Base-by-base conservation (phyloP, 2,888 invertebrate species). In the Dusona sp. region DNA sequence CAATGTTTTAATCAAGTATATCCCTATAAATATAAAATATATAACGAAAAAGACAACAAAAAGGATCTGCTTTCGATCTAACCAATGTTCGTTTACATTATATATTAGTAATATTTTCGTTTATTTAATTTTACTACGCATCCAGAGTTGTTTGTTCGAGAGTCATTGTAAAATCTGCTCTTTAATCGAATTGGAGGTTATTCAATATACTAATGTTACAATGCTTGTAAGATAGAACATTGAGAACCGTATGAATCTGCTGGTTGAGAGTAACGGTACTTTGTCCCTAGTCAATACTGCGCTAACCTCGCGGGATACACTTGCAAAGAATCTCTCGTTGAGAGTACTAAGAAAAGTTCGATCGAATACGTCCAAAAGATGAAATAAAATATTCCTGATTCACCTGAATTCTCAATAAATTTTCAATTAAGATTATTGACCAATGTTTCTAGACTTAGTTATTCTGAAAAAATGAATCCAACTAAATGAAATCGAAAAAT, bases 251-350 rank as follows among this genome's bases (percentile, higher is more conserved):
- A 84, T 78, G 89, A 87, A 87, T 89, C 89, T 74, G 57, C 79
- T 48, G 72, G 67, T 78, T 67, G 61, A 74, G 84, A 38, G 48
- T 88, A 89, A 89, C 89, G 88, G 89, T 83, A 79, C 77, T 84
- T 81, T 79, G 84, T 89, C 87, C 86, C 87, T 88, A 75, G 72
- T 19, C 78, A 36, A 79, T 79, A 48, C 64, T 38, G 29, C 57
- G 57, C 57, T 64, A 61, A 48, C n/a, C n/a, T 38, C 7, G 42
- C 25, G 74, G 2, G 33, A 33, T 77, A 77, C 19, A 61, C 65
- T 51, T 51, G 65, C 33, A 36, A 22, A 22, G 51, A 22, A 7
- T 51, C 19, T 77, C 54, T 67, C 67, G 19, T 16, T 25, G 25
- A 36, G 51, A 38, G 38, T 78, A 25, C 78, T 22, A 38, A 38